phyloP scores from a whole-genome alignment of 2,113 vertebrate species.

The Sorex araneus region DNA sequence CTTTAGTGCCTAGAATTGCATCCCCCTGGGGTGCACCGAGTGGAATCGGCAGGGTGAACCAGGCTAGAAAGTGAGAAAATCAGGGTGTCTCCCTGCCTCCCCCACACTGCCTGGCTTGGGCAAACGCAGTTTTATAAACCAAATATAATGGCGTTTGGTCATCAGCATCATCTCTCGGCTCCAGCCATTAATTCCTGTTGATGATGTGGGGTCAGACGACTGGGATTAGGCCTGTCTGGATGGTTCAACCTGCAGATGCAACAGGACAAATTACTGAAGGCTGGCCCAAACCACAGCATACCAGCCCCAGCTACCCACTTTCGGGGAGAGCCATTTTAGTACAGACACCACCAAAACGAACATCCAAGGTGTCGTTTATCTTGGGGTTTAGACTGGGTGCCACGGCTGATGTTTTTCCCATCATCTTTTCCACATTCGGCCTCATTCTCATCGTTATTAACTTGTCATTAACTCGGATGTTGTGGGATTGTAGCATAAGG shows the following conservation, averaged over 20 bases:
- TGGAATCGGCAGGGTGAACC: neutral
- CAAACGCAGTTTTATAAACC: neutral
- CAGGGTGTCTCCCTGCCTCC: too few species aligned
- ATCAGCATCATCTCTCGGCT: neutral
- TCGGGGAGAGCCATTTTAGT: neutral
- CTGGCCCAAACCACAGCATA: slow-evolving; percentile 30
- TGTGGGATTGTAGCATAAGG: neutral
- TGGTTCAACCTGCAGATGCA: neutral
- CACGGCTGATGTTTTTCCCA: neutral
- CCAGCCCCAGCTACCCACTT: slow-evolving; percentile 46
- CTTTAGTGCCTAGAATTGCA: neutral
- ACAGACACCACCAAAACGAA: neutral
- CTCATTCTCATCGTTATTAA: neutral
- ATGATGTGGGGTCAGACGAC: slow-evolving; percentile 42
- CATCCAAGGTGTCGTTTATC: slow-evolving; percentile 60
- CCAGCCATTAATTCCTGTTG: slow-evolving; percentile 12
- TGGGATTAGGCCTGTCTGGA: slow-evolving; percentile 21
- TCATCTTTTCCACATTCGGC: slow-evolving; percentile 53
- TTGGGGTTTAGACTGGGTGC: slow-evolving; percentile 42
- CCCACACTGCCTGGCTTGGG: neutral
- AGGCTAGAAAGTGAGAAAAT: neutral
- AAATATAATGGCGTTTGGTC: neutral
- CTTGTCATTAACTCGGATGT: neutral
- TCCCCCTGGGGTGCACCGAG: accelerated
- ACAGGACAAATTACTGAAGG: slow-evolving; percentile 71